Conservation (phyloP, 2,113 vertebrate genomes). For the Siniperca knerii region DNA sequence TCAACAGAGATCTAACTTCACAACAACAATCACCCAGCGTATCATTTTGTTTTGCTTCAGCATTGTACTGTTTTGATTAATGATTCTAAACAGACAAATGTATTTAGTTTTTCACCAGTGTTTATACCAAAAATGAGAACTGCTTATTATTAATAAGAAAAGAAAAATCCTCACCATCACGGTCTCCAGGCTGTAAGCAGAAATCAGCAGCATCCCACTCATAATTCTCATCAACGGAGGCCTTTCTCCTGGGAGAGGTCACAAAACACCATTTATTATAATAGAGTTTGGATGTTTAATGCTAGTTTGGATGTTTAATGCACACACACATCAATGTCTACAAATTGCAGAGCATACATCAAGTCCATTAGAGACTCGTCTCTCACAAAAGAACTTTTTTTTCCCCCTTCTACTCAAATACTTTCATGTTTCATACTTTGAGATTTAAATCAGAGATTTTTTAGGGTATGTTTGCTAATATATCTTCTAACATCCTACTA, state of each 20-base stretch:
- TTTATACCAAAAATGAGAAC: neutral
- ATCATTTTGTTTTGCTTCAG: neutral
- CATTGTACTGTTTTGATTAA: neutral
- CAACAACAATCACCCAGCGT: neutral
- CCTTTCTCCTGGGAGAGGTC: slow-evolving; percentile 72
- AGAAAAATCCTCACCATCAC: slow-evolving; percentile 54
- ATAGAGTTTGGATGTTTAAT: neutral
- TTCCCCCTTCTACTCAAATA: neutral
- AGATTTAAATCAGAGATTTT: neutral
- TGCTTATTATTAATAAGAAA: neutral
- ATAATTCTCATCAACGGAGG: slow-evolving; percentile 85
- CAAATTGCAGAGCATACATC: neutral
- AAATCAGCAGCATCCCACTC: slow-evolving; percentile 84
- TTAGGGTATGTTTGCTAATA: neutral
- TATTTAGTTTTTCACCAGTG: neutral
- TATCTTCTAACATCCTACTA: neutral
- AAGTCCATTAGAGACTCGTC: neutral
- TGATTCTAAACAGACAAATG: neutral
- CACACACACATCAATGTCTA: slow-evolving; percentile 6
- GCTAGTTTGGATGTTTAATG: neutral
- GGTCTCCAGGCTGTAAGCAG: slow-evolving; percentile 61
- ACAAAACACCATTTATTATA: slow-evolving; percentile 34
- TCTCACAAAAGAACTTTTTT: neutral
- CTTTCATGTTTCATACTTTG: neutral
- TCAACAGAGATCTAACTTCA: neutral